Conservation (phyloP, 2,797 vertebrate species). For the Rhinogobio ventralis region DNA sequence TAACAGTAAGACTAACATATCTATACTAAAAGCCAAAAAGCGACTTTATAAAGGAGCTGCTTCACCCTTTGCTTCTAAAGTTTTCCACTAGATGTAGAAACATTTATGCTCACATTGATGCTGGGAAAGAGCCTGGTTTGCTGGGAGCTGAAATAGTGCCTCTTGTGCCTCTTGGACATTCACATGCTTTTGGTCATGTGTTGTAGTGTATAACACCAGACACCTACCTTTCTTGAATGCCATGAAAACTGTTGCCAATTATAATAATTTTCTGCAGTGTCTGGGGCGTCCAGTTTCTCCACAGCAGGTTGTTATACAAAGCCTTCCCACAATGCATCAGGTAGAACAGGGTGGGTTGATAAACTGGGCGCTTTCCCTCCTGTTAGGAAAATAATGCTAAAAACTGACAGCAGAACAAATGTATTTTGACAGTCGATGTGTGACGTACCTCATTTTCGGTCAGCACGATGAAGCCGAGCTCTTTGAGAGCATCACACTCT, state of each 20-base stretch:
- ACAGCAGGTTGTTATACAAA: slow-evolving; percentile 95
- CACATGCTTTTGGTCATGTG: background rate
- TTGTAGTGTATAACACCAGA: background rate
- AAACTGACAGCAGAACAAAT: slow-evolving; percentile 2
- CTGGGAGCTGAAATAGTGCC: background rate
- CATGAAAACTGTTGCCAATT: slow-evolving; percentile 91
- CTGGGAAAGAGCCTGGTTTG: background rate
- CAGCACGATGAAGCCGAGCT: slow-evolving; percentile 84
- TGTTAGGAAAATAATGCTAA: slow-evolving; percentile 62
- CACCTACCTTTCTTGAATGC: slow-evolving; percentile 86
- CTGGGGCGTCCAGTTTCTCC: slow-evolving; percentile 88
- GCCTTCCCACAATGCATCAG: slow-evolving; percentile 96
- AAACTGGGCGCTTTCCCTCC: slow-evolving; percentile 85
- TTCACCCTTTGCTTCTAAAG: background rate
- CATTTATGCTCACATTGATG: background rate
- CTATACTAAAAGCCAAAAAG: no score
- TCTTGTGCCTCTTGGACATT: background rate
- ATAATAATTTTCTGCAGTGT: slow-evolving; percentile 80
- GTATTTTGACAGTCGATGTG: background rate
- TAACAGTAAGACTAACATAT: no score
- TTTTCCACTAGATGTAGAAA: background rate
- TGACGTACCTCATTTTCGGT: slow-evolving; percentile 86
- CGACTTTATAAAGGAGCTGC: background rate
- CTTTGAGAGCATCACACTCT: slow-evolving; percentile 76
- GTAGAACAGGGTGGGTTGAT: slow-evolving; percentile 86